Evolutionary conservation across 2,113 vertebrate species (phyloP).

Genomic region (Rhipidura dahli): DNA sequence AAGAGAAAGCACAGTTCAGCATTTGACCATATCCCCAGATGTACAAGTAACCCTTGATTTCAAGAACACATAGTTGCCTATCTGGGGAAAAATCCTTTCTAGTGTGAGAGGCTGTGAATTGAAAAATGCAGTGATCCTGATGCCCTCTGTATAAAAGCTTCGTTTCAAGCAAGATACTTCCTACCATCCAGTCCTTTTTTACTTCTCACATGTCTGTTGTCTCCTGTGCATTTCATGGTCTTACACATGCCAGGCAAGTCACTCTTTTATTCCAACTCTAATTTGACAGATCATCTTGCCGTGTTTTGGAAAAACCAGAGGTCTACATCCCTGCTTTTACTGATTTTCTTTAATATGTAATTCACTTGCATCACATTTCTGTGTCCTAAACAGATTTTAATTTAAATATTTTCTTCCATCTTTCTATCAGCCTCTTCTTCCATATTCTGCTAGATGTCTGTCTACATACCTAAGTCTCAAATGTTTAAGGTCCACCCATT

Average conservation of each 20-base stretch:
- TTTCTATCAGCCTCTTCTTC: background rate
- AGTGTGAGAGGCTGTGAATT: background rate
- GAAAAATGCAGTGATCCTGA: background rate
- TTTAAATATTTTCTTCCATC: background rate
- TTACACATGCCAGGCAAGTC: background rate
- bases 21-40: background rate
- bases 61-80: background rate
- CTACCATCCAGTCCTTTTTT: background rate
- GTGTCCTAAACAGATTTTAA: background rate
- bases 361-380: background rate
- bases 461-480: background rate
- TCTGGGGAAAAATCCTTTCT: background rate
- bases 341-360: background rate
- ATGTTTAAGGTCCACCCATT: background rate
- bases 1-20: background rate
- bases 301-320: background rate
- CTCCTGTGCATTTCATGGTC: background rate
- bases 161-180: background rate
- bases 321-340: background rate
- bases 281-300: background rate
- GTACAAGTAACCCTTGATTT: background rate
- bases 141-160: background rate
- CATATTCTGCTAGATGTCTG: background rate
- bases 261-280: background rate
- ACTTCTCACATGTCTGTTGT: background rate